Evolutionary conservation across 2,888 invertebrate genomes (phyloP).

Genomic region (Cryptophagus acutangulus): DNA sequence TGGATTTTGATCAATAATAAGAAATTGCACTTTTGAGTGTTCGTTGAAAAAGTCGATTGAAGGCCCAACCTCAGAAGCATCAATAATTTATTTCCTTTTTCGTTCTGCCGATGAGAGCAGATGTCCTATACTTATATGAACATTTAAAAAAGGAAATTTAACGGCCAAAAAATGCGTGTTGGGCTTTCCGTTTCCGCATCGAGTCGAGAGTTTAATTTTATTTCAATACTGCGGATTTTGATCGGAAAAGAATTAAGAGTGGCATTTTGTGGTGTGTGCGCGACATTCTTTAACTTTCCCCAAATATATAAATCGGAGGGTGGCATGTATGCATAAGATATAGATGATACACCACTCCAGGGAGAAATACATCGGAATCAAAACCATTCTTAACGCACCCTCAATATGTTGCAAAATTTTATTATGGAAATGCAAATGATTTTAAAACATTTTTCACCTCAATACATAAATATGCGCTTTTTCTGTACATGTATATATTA

Average conservation of each 20-base stretch:
- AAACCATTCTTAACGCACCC: too few species aligned
- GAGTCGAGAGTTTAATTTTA: not conserved
- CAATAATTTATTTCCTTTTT: conserved; percentile 6
- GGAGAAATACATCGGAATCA: not conserved
- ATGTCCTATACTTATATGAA: not conserved
- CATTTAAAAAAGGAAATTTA: conserved; percentile 7
- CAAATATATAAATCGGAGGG: not conserved
- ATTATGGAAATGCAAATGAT: too few species aligned
- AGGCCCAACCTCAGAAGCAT: too few species aligned
- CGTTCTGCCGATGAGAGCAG: conserved; percentile 1
- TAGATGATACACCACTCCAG: not conserved
- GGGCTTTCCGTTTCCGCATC: not conserved
- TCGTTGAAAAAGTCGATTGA: too few species aligned
- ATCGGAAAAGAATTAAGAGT: conserved; percentile 11
- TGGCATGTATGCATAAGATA: too few species aligned
- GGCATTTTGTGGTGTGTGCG: conserved; percentile 2
- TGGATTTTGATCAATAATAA: too few species aligned
- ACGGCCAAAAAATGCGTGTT: conserved; percentile 3
- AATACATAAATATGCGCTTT: not conserved
- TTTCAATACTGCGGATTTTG: not conserved
- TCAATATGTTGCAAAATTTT: too few species aligned
- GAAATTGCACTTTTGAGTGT: too few species aligned
- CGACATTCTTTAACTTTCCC: not conserved
- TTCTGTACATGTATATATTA: conserved; percentile 14
- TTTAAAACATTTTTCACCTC: not conserved